Evolutionary conservation across 2,797 vertebrate species (phyloP), one percentile per base, ranked within the genome.

Genomic region (Anguilla marmorata): DNA sequence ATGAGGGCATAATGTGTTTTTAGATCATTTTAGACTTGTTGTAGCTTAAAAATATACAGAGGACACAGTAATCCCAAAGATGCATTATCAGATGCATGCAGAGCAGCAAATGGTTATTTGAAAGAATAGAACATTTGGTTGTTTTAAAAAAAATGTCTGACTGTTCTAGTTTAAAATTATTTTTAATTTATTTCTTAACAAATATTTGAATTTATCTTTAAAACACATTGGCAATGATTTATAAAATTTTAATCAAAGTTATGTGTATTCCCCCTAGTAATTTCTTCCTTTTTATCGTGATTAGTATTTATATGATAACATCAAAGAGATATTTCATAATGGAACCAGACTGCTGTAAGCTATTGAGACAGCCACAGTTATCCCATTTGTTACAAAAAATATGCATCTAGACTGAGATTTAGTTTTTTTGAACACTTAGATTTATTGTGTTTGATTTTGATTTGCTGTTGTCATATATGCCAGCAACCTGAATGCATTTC

Each of bases 231-330:
- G 87, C 92, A 93, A 85, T 91, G 66, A 63, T 92, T 92, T 90
- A 94, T 95, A 92, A 94, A 95, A 94, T 86, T 95, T 95, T 94
- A 92, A 95, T 93, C 91, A 93, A 95, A 95, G 92, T 93, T 94
- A 91, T 93, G 91, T 91, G 91, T 92, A 92, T 92, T 93, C 89
- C 90, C 90, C 90, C 69, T 91, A 93, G 93, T 95, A 94, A 94
- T 90, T 92, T 88, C 90, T 92, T 66, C 91, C 90, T 94, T 95
- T 92, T 94, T 88, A 93, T 90, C 90, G 92, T 94, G 94, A 95
- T 95, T 94, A 94, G 87, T 93, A 93, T 93, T 89, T 88, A 90
- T 86, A 84, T 92, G 91, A 93, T 91, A 87, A 93, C 92, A 94
- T 94, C 93, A 94, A 94, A 93, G 88, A 90, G 79, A 60, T 86